phyloP scores from a whole-genome alignment of 2,888 invertebrate species.

The Camptogramma bilineatum region DNA sequence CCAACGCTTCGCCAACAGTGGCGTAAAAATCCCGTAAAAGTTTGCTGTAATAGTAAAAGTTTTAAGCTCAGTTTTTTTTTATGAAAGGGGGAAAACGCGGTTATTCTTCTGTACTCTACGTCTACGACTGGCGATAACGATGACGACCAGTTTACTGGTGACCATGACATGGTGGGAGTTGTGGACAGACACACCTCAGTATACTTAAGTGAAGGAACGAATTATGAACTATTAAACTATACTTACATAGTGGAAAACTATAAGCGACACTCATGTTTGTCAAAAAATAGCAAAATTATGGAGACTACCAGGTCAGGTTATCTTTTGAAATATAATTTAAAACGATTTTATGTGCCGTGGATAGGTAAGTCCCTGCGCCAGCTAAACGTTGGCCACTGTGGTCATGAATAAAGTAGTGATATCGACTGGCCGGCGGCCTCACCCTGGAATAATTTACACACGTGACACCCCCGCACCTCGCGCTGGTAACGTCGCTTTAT shows the following conservation, averaged over 20 bases:
- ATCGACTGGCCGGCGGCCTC: conserved; percentile 76
- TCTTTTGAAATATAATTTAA: not conserved
- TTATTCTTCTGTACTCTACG: conserved; percentile 48
- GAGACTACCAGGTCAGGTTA: not conserved
- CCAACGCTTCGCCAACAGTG: conserved; percentile 40
- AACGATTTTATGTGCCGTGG: conserved; percentile 37
- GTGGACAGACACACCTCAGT: conserved; percentile 53
- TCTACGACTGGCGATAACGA: conserved; percentile 61
- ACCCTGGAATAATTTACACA: conserved; percentile 78
- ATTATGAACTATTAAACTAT: not conserved
- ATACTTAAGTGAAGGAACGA: not conserved
- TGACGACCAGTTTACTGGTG: conserved; percentile 51
- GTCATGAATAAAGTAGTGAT: conserved; percentile 82
- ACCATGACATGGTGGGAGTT: conserved; percentile 58
- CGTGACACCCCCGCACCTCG: conserved; percentile 56
- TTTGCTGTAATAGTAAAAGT: conserved; percentile 36
- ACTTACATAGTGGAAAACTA: not conserved
- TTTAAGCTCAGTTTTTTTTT: conserved; percentile 34
- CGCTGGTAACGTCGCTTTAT: conserved; percentile 48
- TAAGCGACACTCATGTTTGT: conserved; percentile 2
- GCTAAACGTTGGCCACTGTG: conserved; percentile 68
- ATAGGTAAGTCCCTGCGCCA: conserved; percentile 60
- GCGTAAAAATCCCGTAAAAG: conserved; percentile 39
- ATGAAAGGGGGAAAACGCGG: conserved; percentile 33
- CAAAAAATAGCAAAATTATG: not conserved